Conservation (phyloP, 2,797 vertebrate species). For the Arnoldichthys spilopterus region DNA sequence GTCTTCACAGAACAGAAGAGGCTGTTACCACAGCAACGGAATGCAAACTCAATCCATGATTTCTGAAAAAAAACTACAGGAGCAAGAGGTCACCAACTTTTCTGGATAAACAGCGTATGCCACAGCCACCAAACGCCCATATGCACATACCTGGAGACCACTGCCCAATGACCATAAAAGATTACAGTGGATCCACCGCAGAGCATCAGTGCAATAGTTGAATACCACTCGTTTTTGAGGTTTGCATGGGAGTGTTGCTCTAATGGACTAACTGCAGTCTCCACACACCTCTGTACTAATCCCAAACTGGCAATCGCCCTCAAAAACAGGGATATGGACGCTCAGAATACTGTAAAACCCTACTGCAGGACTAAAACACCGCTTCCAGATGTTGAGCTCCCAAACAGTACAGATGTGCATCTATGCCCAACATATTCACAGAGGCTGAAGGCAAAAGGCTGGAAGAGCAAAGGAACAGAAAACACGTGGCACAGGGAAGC, state of each 20-base stretch:
- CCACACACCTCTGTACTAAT: not conserved
- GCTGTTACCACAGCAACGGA: no score
- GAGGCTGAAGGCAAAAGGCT: not conserved
- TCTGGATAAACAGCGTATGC: no score
- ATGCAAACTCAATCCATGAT: not conserved
- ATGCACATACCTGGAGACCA: no score
- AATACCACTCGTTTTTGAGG: no score
- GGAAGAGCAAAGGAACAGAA: not conserved
- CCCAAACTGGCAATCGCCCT: not conserved
- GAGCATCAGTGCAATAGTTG: no score
- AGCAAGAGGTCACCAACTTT: no score
- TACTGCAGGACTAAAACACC: not conserved
- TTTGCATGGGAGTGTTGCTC: no score
- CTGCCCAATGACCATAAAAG: no score
- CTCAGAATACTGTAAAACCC: not conserved
- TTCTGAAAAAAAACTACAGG: not conserved
- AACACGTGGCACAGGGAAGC: conserved; percentile 26
- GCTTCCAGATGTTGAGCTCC: conserved; percentile 11
- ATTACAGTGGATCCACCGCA: no score
- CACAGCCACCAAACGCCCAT: no score
- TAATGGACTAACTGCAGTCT: no score
- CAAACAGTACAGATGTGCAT: not conserved
- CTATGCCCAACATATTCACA: not conserved
- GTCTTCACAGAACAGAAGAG: not conserved
- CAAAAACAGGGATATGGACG: not conserved